Evolutionary conservation across 2,113 vertebrate genomes (phyloP).

Genomic region (Galbula dea): DNA sequence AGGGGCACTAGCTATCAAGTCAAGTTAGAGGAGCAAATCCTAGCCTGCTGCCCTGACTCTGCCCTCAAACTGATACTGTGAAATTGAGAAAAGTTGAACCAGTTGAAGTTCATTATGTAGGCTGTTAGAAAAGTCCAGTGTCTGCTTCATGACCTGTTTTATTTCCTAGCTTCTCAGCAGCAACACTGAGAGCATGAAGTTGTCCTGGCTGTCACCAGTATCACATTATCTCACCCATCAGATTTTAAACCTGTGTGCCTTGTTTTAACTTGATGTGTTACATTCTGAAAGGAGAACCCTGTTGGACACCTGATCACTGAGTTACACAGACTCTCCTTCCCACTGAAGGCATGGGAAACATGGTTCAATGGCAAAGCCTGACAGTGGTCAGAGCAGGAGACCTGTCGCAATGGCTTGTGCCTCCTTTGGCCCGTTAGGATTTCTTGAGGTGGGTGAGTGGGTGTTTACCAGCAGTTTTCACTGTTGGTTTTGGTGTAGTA

Average conservation of each 20-base stretch:
- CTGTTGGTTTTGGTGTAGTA: neutral
- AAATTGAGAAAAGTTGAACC: neutral
- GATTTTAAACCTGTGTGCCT: neutral
- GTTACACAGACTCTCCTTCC: neutral
- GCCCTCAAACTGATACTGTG: neutral
- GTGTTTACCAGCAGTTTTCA: neutral
- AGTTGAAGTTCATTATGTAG: neutral
- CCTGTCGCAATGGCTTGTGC: neutral
- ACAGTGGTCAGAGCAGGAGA: neutral
- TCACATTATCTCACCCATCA: neutral
- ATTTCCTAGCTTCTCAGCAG: neutral
- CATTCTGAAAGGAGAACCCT: neutral
- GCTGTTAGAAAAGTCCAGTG: neutral
- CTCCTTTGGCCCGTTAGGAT: neutral
- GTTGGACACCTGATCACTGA: neutral
- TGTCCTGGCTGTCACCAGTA: neutral
- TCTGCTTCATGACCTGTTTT: neutral
- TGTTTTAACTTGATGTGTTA: neutral
- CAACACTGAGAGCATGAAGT: neutral
- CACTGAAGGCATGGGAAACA: neutral
- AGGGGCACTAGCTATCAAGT: neutral
- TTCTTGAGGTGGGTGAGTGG: fast-evolving
- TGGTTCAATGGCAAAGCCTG: fast-evolving
- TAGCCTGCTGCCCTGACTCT: neutral
- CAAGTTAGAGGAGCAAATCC: neutral